These are phyloP conservation scores for Ophonus ardosiacus DNA, from an alignment of 2,888 invertebrate genomes.

Conservation along the genomic window DNA sequence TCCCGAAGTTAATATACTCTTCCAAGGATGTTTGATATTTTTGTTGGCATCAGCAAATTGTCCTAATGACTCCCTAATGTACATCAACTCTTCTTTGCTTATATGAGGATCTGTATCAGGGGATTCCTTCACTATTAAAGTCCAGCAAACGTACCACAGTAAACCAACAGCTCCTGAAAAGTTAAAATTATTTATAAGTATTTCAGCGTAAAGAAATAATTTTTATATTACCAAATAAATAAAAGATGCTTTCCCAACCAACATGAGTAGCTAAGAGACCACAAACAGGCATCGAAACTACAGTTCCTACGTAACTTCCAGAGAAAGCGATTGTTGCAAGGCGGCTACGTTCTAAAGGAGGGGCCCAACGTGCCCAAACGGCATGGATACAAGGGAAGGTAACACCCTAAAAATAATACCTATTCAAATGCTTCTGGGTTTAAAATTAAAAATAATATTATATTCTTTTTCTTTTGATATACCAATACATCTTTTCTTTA, in stretches of 20 bases:
- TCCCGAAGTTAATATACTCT: slow-evolving; percentile 83
- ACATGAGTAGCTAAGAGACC: slow-evolving; percentile 84
- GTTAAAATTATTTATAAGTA: background rate
- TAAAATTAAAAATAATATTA: too few species aligned
- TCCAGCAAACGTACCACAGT: slow-evolving; percentile 86
- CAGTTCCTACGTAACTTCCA: slow-evolving; percentile 91
- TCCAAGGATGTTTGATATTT: slow-evolving; percentile 85
- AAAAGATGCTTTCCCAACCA: slow-evolving; percentile 91
- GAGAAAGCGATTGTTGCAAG: slow-evolving; percentile 91
- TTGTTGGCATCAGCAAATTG: slow-evolving; percentile 75
- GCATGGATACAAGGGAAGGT: slow-evolving; percentile 90
- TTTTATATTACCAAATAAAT: slow-evolving; percentile 82
- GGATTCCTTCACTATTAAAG: slow-evolving; percentile 83
- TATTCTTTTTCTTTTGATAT: too few species aligned
- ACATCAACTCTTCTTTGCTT: slow-evolving; percentile 84
- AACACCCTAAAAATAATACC: slow-evolving; percentile 79
- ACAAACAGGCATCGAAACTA: slow-evolving; percentile 88
- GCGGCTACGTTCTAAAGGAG: slow-evolving; percentile 86
- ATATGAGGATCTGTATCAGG: slow-evolving; percentile 87
- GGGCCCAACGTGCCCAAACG: slow-evolving; percentile 91
- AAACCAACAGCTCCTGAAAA: slow-evolving; percentile 81
- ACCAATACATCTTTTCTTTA: too few species aligned
- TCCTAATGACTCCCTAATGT: slow-evolving; percentile 82
- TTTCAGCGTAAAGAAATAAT: background rate
- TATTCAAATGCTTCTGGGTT: too few species aligned